Evolutionary conservation across 2,888 invertebrate genomes (phyloP).

Genomic region (Tachina lurida): DNA sequence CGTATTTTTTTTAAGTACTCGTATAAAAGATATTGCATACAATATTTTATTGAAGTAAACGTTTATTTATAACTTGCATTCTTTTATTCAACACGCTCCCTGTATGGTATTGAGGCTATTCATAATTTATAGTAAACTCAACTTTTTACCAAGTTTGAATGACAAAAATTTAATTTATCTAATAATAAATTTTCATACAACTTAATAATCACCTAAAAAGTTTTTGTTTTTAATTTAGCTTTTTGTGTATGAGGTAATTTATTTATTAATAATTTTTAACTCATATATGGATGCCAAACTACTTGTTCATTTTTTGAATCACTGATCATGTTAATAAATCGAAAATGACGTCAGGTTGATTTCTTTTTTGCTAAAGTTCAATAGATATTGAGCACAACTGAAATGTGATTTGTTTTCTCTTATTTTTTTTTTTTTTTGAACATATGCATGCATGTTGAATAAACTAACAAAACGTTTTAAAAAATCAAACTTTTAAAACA

Average conservation of each 20-base stretch:
- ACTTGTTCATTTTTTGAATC: constrained; percentile 55
- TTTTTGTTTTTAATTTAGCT: not conserved
- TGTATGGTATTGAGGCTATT: constrained; percentile 31
- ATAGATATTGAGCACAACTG: constrained; percentile 20
- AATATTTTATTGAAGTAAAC: not conserved
- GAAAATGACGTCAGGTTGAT: constrained; percentile 37
- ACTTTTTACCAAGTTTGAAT: constrained; percentile 37
- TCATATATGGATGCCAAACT: constrained; percentile 40
- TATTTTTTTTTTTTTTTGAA: constrained; percentile 12
- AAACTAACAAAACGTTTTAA: constrained; percentile 11
- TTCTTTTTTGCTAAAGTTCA: not conserved
- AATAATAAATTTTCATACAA: constrained; percentile 8
- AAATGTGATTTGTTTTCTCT: not conserved
- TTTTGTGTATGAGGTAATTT: constrained; percentile 62
- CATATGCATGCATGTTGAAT: constrained; percentile 18
- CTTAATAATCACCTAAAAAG: constrained; percentile 18
- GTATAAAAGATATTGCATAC: not conserved
- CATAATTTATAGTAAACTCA: constrained; percentile 14
- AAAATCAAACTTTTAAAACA: not conserved
- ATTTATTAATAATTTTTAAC: constrained; percentile 60
- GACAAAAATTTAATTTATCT: not conserved
- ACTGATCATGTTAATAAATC: constrained; percentile 43
- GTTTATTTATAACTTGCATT: not conserved
- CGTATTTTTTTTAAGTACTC: not conserved
- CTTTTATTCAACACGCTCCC: not conserved